These are phyloP conservation scores for Cladopsammia gracilis DNA, from an alignment of 64 coral and sea anemone genomes.

Conservation along the genomic window DNA sequence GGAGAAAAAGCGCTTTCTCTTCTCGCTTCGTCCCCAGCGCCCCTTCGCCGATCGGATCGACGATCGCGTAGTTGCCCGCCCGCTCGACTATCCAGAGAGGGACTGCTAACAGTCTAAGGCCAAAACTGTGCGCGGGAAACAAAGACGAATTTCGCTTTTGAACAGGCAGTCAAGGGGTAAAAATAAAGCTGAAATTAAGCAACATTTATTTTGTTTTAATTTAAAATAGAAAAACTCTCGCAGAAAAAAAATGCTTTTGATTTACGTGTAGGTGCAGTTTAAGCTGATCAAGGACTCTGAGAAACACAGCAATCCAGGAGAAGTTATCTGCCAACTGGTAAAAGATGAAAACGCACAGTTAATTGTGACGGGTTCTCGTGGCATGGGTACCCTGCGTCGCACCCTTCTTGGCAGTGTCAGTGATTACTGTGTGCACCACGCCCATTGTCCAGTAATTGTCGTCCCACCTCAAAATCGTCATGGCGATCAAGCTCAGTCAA, in stretches of 20 bases:
- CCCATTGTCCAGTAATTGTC: constrained; percentile 62
- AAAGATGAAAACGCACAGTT: constrained; percentile 58
- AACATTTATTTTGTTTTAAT: too few species aligned
- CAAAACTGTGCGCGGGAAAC: too few species aligned
- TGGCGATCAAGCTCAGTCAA: constrained; percentile 18
- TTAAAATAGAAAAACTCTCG: too few species aligned
- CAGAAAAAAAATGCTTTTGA: background rate
- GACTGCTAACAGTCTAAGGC: too few species aligned
- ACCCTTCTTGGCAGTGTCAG: constrained; percentile 84
- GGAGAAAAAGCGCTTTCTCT: too few species aligned
- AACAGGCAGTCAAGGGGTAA: too few species aligned
- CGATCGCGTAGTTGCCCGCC: too few species aligned
- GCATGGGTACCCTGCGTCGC: constrained; percentile 67
- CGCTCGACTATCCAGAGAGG: too few species aligned
- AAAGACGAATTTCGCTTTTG: too few species aligned
- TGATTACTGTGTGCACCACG: constrained; percentile 81
- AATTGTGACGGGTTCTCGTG: constrained; percentile 68
- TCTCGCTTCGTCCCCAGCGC: too few species aligned
- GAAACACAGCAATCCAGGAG: constrained; percentile 71
- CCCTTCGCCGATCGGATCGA: too few species aligned
- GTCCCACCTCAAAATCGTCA: constrained; percentile 40
- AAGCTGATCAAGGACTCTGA: constrained; percentile 70
- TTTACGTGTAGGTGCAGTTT: constrained; percentile 49
- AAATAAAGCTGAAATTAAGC: too few species aligned
- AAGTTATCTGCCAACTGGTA: constrained; percentile 67